Evolutionary conservation across 2,797 vertebrate species (phyloP), one percentile per base, ranked within the genome.

Genomic region (Lindbergichthys nudifrons): DNA sequence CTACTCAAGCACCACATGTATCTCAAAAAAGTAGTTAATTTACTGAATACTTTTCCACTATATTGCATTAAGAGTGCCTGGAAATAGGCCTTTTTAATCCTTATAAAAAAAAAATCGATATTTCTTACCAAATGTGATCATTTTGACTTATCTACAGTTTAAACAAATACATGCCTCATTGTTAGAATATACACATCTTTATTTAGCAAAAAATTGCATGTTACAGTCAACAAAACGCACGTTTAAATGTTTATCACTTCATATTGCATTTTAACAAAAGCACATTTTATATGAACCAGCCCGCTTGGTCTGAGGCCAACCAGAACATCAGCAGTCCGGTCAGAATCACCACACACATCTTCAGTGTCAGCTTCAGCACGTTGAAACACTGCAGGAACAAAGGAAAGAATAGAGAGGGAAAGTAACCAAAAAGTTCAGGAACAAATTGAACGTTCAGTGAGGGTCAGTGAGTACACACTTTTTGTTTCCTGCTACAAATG

Each of bases 251-350:
- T 3, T 16, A 11, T 10, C 30, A 26, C 26, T 26, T 26, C 4
- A 21, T 21, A 21, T 21, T 21, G 21, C 21, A 26, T 26, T 26
- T 26, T 1, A 26, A 26, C 26, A 26, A 26, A 26, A 26, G 26
- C 26, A 5, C 5, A 26, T 26, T 26, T 26, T 26, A 26, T 26
- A 26, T 26, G 46, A 88, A 62, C 90, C 87, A 92, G 19, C 90
- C 87, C 14, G 80, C 65, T 64, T 86, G 85, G 52, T 92, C 86
- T 77, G 87, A 87, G 64, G 77, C 84, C 82, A 92, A 87, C 89
- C 85, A 92, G 80, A 89, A 91, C 72, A 92, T 82, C 67, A 94
- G 39, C 42, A 94, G 65, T 4, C 95, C 95, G 43, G 79, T 63
- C 72, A 62, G 53, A 6, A 87, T 67, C 58, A 88, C 75, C 71